Conservation (phyloP, 2,888 invertebrate species). For the Quadriops clusia region DNA sequence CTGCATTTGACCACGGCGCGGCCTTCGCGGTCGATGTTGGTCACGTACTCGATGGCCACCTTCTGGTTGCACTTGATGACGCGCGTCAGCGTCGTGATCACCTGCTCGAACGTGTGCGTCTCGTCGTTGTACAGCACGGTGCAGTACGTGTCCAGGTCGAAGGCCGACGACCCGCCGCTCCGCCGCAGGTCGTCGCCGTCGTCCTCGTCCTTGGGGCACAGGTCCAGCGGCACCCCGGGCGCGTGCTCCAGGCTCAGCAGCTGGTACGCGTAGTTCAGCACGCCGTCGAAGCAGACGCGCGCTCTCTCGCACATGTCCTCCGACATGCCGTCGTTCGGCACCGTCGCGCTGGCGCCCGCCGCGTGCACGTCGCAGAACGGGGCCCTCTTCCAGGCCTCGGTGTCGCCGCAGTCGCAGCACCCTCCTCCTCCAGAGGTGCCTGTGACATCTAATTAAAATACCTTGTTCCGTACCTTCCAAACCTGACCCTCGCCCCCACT, state of each 20-base stretch:
- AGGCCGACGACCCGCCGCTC: constrained; percentile 44
- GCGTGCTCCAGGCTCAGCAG: constrained; percentile 70
- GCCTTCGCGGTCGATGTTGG: constrained; percentile 93
- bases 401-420: constrained; percentile 55
- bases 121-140: constrained; percentile 98
- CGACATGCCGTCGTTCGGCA: constrained; percentile 33
- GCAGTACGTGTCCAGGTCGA: constrained; percentile 62
- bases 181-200: too few species aligned
- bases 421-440: constrained; percentile 75
- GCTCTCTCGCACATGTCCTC: constrained; percentile 56
- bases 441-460: too few species aligned
- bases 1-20: constrained; percentile 82
- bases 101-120: constrained; percentile 89
- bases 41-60: constrained; percentile 89
- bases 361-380: constrained; percentile 68
- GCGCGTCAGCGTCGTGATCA: constrained; percentile 79
- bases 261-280: constrained; percentile 74
- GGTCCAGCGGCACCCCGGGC: constrained; percentile 55
- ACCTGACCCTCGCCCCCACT: too few species aligned
- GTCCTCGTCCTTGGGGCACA: too few species aligned
- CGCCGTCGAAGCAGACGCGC: constrained; percentile 54
- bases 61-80: constrained; percentile 83
- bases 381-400: constrained; percentile 38
- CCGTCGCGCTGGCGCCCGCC: constrained; percentile 18
- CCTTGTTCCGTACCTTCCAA: too few species aligned